Conservation (phyloP, 2,113 vertebrate species). For the Falco punctatus region DNA sequence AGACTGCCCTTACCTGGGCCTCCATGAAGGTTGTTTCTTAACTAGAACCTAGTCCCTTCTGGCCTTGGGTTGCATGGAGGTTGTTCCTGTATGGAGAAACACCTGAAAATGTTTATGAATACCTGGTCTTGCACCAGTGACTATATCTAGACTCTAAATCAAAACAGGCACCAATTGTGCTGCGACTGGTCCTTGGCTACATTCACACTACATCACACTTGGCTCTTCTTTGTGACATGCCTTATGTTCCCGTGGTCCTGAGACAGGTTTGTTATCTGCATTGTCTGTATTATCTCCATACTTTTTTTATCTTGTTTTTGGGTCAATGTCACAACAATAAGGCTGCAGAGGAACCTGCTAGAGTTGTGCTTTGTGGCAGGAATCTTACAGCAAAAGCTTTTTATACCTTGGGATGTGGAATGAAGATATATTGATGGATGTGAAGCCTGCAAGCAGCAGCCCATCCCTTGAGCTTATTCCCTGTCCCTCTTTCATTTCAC, state of each 20-base stretch:
- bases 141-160: not conserved
- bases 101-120: not conserved
- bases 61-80: not conserved
- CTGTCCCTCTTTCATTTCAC: not conserved
- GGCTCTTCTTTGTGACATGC: not conserved
- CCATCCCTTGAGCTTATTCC: not conserved
- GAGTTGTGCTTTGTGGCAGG: not conserved
- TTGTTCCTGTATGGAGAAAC: not conserved
- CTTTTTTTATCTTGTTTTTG: not conserved
- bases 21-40: not conserved
- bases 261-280: not conserved
- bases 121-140: not conserved
- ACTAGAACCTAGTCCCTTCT: not conserved
- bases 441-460: not conserved
- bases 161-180: not conserved
- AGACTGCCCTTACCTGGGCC: not conserved
- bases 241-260: not conserved
- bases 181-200: not conserved
- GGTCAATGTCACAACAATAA: not conserved
- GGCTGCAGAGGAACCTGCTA: not conserved
- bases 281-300: not conserved
- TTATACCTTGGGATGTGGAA: not conserved
- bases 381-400: not conserved
- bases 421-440: not conserved
- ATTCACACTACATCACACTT: not conserved